These are phyloP conservation scores for Yasuhikotakia modesta DNA, from an alignment of 2,797 vertebrate genomes.

Conservation along the genomic window DNA sequence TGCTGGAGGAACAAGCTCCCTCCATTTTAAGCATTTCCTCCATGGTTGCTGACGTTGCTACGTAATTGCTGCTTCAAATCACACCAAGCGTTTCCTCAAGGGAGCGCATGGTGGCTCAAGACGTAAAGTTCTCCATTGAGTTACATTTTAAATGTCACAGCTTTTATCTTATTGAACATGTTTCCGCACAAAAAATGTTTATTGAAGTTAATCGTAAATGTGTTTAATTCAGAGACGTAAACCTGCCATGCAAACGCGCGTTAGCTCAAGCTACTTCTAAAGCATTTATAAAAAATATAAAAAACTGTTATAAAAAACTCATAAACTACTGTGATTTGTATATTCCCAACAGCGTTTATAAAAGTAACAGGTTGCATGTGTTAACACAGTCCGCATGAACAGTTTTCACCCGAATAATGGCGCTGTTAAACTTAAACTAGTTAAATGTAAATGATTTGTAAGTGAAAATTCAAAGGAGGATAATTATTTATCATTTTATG, in stretches of 20 bases:
- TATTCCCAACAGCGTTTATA: background rate
- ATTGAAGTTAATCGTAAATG: background rate
- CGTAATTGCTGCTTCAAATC: background rate
- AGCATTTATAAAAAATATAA: too few species aligned
- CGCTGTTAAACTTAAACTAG: background rate
- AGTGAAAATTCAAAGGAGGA: background rate
- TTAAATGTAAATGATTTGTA: background rate
- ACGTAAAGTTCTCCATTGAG: background rate
- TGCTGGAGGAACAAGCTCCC: background rate
- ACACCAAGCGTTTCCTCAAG: background rate
- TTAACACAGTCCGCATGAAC: background rate
- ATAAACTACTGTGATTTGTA: conserved; percentile 11
- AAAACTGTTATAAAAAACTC: too few species aligned
- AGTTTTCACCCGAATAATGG: background rate
- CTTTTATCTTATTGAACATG: background rate
- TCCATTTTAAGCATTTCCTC: background rate
- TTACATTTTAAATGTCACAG: background rate
- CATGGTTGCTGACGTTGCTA: background rate
- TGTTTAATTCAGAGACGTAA: background rate
- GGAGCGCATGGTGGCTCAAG: background rate
- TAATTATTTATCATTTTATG: background rate
- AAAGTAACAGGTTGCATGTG: background rate
- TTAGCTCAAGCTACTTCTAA: too few species aligned
- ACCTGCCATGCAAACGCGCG: background rate
- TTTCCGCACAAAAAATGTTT: background rate